phyloP scores from a whole-genome alignment of 2,113 vertebrate species.

The Rattus rattus region DNA sequence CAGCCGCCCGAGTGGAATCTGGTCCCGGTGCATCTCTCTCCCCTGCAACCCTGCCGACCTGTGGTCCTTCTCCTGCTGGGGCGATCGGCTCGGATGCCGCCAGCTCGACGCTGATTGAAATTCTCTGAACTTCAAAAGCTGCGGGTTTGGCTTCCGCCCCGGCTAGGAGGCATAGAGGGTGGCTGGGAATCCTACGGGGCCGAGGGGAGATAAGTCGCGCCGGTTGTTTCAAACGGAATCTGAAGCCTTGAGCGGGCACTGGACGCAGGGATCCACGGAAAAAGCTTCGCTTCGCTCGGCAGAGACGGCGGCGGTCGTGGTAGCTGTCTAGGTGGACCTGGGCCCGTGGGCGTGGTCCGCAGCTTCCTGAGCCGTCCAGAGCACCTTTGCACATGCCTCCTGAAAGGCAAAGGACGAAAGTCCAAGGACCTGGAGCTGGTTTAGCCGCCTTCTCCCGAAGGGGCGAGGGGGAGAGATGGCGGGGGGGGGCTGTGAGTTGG shows the following conservation, averaged over 20 bases:
- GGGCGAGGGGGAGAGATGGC: fast-evolving
- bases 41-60: not conserved
- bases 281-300: not conserved
- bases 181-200: slow-evolving; percentile 31
- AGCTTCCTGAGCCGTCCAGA: not conserved
- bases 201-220: slow-evolving; percentile 47
- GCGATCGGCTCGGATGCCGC: not conserved
- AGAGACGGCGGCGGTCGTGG: not conserved
- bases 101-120: slow-evolving; percentile 69
- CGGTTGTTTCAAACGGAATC: slow-evolving; percentile 54
- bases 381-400: not conserved
- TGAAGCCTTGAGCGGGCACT: slow-evolving; percentile 17
- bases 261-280: not conserved
- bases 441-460: not conserved
- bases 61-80: slow-evolving; percentile 25
- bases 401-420: not conserved
- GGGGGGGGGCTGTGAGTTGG: not conserved
- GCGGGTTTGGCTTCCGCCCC: slow-evolving; percentile 47
- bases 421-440: not conserved
- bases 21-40: not conserved
- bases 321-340: not conserved
- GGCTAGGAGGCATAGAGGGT: not conserved
- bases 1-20: slow-evolving; percentile 67
- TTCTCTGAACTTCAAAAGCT: slow-evolving; percentile 79
- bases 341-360: fast-evolving